Base-by-base conservation (phyloP, 2,797 vertebrate species). In the Melanotaenia maccullochi region DNA sequence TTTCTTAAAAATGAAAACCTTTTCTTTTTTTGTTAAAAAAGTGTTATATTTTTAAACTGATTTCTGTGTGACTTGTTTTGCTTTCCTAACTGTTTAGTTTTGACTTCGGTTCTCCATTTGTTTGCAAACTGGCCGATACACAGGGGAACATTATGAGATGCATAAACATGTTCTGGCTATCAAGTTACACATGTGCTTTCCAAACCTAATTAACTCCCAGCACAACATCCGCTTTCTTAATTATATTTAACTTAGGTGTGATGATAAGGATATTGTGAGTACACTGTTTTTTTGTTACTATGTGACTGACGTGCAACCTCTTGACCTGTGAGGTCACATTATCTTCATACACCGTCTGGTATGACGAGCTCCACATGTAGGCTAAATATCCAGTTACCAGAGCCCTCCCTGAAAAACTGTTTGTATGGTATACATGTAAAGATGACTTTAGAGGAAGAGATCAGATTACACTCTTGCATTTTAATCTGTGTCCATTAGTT, bases 401-500 rank as follows among this genome's bases (percentile, higher is more conserved):
- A 33, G 22, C 25, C 40, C 47, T 40, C 70, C 73, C 55, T 24
- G 55, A 71, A 64, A 79, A 73, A 75, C 47, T 72, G 60, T 78
- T 82, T 78, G 59, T 14, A 59, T 62, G 75, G 40, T 69, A 55
- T 69, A 61, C 4, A 7, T 25, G 65, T 63, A 51, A 73, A 56
- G 65, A n/a, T 9, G 77, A 65, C 73, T 42, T 78, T 16, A 78
- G 63, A 65, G 64, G 38, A 68, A 47, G 30, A 82, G 59, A 75
- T 88, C 76, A 63, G 49, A 71, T 88, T 76, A 78, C 81, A 52
- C 71, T 71, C 47, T 67, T 76, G n/a, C 47, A 44, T 75, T 84
- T 79, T 84, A 80, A 88, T 86, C 77, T 57, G 64, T n/a, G 44
- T 52, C 71, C 76, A 82, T 79, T 85, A 87, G 75, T 58, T 65